Evolutionary conservation across 2,113 vertebrate genomes (phyloP), one percentile per base, ranked within the genome.

Genomic region (Tapirus terrestris): DNA sequence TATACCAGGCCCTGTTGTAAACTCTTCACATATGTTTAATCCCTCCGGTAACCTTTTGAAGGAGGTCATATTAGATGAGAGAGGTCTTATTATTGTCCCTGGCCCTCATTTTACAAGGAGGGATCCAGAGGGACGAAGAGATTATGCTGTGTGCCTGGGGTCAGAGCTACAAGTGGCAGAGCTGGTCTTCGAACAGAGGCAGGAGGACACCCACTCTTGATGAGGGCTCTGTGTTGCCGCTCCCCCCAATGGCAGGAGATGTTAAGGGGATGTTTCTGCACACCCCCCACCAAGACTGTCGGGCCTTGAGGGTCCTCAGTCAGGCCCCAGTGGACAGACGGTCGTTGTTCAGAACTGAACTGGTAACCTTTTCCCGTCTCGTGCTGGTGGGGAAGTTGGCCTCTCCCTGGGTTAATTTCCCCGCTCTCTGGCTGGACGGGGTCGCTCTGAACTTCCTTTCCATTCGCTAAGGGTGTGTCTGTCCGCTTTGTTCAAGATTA

Each of bases 11-110:
- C 81, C 68, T 53, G 8, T 3, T 39, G 25, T 48, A 48, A 43
- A 18, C 12, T 3, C 56, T n/a, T 20, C 18, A 20, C 20, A 1
- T 0, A 43, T 2, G 5, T 8, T 7, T 6, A 21, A 4, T 39
- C 29, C 89, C 36, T 39, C 77, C 31, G 5, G 0, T 27, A 6
- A 0, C 31, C 16, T 72, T 33, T 1, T 33, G 9, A 68, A 53
- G n/a, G 45, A 63, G 45, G 39, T 60, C 60, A 0, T 3, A 0
- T 31, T 14, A 11, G 23, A 61, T 0, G 5, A 58, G 43, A 70
- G 45, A 9, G 11, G 14, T 8, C 77, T 56, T 33, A 12, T 61
- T 17, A 8, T 2, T 6, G 3, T 39, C 75, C 21, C 6, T 8
- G 33, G 56, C 67, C 79, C 68, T 53, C 45, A 5, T 33, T 43